Base-by-base conservation (phyloP, 2,113 vertebrate genomes). In the Thunnus thynnus region DNA sequence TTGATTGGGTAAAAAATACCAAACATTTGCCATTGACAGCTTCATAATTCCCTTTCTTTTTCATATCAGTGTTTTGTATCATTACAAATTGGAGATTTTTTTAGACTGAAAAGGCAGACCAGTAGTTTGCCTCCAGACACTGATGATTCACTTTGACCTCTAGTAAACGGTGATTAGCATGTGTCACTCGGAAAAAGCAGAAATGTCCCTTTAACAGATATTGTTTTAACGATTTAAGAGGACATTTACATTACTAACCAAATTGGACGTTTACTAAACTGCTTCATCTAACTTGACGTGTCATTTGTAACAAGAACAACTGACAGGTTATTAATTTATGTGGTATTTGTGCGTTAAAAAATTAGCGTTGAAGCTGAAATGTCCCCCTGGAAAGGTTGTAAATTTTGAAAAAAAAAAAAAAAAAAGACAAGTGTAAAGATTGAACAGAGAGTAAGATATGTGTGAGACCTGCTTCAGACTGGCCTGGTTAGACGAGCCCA, bases 71-170 rank as follows among this genome's bases (percentile, higher is more conserved):
- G 3, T 73, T 41, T 6, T 47, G 0, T 41, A 22, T 14, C 9
- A 57, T 1, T 18, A 36, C 5, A 63, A 63, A 27, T 20, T 30
- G 27, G 27, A 30, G 27, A 4, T 30, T 30, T 30, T 22, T 48
- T 41, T 6, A 1, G 30, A 44, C 27, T 27, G 36, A 73, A 50
- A 47, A 11, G 27, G 11, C 1, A 58, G 4, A 46, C 7, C 20
- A 70, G 41, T 50, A 48, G 36, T 32, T 65, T 36, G 16, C 22
- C 36, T 55, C 57, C 17, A n/a, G 6, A 70, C 54, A 46, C 10
- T 44, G 58, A 80, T 80, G 78, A 80, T 66, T 84, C 78, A 84
- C 55, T 58, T 3, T 81, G 71, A 82, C 80, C 67, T 82, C 61
- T 56, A 47, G 44, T 70, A 62, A 60, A 75, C 47, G 74, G 74